Base-by-base conservation (phyloP, 2,888 invertebrate species). In the Exephanes ischioxanthus region DNA sequence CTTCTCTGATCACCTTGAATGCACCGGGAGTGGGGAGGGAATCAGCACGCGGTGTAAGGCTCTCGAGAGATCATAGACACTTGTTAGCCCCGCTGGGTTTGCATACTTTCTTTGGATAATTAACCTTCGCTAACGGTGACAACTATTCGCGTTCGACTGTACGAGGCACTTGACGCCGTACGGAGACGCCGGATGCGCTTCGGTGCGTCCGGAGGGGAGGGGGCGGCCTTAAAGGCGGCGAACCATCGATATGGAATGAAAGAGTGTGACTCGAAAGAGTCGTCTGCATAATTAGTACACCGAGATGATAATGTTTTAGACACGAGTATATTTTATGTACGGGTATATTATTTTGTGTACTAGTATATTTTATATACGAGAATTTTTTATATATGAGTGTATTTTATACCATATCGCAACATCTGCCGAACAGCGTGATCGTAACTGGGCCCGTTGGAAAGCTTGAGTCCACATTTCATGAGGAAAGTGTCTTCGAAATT, bases 71-170 rank as follows among this genome's bases (percentile, higher is more conserved):
- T 63, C 7, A 37, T 73, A n/a, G 45, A 80, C 53, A 61, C 78
- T 63, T 26, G 22, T 86, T 87, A 87, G 45, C 14, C 14, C 88
- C 88, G 86, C 86, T 88, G 88, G 90, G 45, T 72, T 51, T 16
- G 33, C 33, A 89, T 90, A 91, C 91, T 91, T 91, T 91, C 91
- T 88, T 91, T 90, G 89, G 91, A 90, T 93, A 92, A 93, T 93
- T 93, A 93, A 91, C 89, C 76, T 72, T 80, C 72, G 33, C 53
- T 48, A 45, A 19, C 2, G 30, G 45, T 2, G 79, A 87, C 88
- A 14, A 22, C 58, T 33, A 6, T 67, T 55, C 78, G 55, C 72
- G 19, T 30, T 3, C 3, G 45, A 16, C 14, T 16, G 45, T 48
- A 51, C 37, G 45, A 16, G 16, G 45, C 45, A 48, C 45, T 48